Evolutionary conservation across 2,888 invertebrate genomes (phyloP).

Genomic region (Beris morrisii): DNA sequence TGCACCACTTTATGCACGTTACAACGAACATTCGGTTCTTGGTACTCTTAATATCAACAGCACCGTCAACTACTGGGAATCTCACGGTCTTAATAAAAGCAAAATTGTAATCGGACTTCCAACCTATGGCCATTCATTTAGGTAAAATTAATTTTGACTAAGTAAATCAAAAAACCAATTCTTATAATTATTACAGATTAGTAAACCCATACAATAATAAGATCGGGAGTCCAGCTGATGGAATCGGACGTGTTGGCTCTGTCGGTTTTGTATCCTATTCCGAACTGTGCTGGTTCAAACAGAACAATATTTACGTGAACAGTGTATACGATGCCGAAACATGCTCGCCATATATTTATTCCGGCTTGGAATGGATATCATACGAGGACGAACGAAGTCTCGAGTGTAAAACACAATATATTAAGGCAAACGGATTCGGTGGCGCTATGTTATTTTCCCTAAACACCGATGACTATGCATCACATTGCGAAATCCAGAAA

Average conservation of each 20-base stretch:
- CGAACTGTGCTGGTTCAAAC: conserved; percentile 69
- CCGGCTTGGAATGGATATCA: conserved; percentile 77
- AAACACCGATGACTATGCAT: conserved; percentile 76
- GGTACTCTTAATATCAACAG: conserved; percentile 79
- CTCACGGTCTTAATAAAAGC: conserved; percentile 71
- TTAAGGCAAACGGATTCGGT: conserved; percentile 65
- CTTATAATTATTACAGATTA: conserved; percentile 55
- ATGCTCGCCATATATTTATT: conserved; percentile 75
- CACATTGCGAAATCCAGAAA: conserved; percentile 57
- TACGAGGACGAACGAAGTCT: conserved; percentile 76
- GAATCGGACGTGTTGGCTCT: conserved; percentile 68
- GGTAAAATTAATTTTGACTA: conserved; percentile 52
- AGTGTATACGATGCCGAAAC: conserved; percentile 68
- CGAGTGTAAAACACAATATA: conserved; percentile 66
- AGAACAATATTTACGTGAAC: conserved; percentile 57
- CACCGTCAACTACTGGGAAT: conserved; percentile 75
- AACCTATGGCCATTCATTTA: conserved; percentile 82
- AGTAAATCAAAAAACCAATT: neutral
- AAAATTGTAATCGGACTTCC: conserved; percentile 86
- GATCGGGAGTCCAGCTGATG: conserved; percentile 71
- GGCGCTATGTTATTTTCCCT: conserved; percentile 85
- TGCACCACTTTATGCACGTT: conserved; percentile 71
- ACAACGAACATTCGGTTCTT: conserved; percentile 65
- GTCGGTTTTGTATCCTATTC: conserved; percentile 72
- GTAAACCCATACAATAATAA: conserved; percentile 68